Conservation (phyloP, 30 jellyfish, hydroid and myxozoan species). For the Catostylus mosaicus region DNA sequence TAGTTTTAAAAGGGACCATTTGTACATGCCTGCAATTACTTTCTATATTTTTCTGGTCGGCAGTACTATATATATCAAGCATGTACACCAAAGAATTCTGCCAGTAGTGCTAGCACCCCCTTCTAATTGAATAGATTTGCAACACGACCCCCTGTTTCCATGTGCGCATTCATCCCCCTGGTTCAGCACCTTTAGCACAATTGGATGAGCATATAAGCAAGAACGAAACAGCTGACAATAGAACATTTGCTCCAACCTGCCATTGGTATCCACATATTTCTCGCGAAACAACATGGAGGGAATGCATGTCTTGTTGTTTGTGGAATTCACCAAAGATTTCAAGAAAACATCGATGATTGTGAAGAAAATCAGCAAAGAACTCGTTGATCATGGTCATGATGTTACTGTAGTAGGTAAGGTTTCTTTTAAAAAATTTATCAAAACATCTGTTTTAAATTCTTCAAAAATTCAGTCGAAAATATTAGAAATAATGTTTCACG, state of each 20-base stretch:
- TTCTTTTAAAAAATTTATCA: neutral
- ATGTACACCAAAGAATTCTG: too few relatives aligned
- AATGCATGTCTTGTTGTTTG: conserved; percentile 42
- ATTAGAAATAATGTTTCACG: too few relatives aligned
- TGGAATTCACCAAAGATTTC: conserved; percentile 42
- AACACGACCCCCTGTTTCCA: neutral
- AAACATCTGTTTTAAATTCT: too few relatives aligned
- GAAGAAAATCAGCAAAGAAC: conserved; percentile 42
- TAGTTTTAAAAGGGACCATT: too few relatives aligned
- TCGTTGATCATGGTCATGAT: conserved; percentile 41
- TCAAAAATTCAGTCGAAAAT: too few relatives aligned
- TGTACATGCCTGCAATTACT: too few relatives aligned
- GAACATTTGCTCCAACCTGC: conserved; percentile 22
- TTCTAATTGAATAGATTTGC: too few relatives aligned
- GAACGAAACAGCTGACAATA: conserved; percentile 24
- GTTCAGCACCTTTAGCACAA: neutral
- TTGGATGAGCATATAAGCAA: neutral
- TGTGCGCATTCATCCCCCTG: neutral
- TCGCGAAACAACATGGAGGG: conserved; percentile 16
- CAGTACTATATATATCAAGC: too few relatives aligned
- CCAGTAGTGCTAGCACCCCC: too few relatives aligned
- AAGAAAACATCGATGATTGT: conserved; percentile 38
- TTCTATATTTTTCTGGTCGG: too few relatives aligned
- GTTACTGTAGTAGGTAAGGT: conserved; percentile 37
- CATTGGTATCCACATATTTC: neutral